Evolutionary conservation across 2,113 vertebrate genomes (phyloP), one percentile per base, ranked within the genome.

Genomic region (Ancistrus triradiatus): DNA sequence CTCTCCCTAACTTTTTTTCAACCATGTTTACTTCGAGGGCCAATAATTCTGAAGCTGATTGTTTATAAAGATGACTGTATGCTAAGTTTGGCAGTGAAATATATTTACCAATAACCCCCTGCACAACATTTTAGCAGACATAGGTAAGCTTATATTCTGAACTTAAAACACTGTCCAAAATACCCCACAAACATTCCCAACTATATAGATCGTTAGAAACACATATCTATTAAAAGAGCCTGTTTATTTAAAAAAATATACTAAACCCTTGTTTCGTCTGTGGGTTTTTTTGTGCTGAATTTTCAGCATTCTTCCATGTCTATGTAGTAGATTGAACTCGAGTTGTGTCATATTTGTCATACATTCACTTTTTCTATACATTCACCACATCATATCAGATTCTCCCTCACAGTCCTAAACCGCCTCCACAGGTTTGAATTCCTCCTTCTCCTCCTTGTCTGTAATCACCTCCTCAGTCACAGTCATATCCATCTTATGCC

Each of bases 401-500:
- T 49, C 25, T 42, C 50, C 27, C 38, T 43, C 46, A 48, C 47
- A 22, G 19, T 55, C 28, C 57, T 37, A 44, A 33, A 35, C 3
- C 27, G 17, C 13, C 52, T 66, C 47, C 33, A 49, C 17, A 11
- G 55, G 11, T 56, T 63, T 24, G 69, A 48, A 2, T 2, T 33
- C 31, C 3, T 78, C 75, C 2, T 83, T 80, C 0, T 84, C 84
- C 0, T 86, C 85, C 0, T 84, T 83, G 0, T 86, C 85, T 0
- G n/a, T n/a, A n/a, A n/a, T n/a, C n/a, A n/a, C n/a, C n/a, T n/a
- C n/a, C n/a, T 70, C 66, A n/a, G 80, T 84, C 44, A 88, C 76
- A 67, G 83, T 80, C 63, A 87, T 13, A 4, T 86, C 86, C 68
- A 88, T 76, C 11, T 81, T 85, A 53, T 88, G 83, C 46, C 83